Percentiles rank a stretch among this genome's conserved stretches.
Conservation (phyloP, 1,140 invertebrate species). For the Sesamia nonagrioides region DNA sequence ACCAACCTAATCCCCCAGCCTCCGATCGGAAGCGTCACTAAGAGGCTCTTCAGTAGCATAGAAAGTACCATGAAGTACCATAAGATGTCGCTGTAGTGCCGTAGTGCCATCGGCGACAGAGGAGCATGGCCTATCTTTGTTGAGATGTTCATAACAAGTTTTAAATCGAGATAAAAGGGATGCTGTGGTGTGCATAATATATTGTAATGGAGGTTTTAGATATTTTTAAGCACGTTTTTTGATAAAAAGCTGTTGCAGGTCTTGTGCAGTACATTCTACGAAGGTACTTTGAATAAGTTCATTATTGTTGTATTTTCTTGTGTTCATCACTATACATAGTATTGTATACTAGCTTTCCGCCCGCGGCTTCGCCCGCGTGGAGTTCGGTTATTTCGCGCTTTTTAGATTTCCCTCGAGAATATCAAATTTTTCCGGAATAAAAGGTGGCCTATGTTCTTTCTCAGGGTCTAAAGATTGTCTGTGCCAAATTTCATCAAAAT, state of each 20-base stretch:
- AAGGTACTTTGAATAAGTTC: too few relatives aligned
- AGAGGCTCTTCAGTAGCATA: neutral
- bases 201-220: neutral
- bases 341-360: too few relatives aligned
- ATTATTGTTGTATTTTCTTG: too few relatives aligned
- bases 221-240: conserved; percentile 18
- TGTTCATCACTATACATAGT: too few relatives aligned
- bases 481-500: too few relatives aligned
- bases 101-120: neutral
- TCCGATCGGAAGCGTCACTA: neutral
- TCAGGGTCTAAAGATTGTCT: too few relatives aligned
- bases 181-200: neutral
- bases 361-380: too few relatives aligned
- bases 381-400: too few relatives aligned
- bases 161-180: neutral
- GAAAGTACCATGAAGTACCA: neutral
- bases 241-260: neutral
- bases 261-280: neutral
- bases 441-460: too few relatives aligned
- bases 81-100: neutral
- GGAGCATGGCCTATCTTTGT: neutral
- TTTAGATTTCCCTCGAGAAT: too few relatives aligned
- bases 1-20: neutral
- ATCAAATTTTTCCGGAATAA: too few relatives aligned
- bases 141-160: neutral